A percentile compares a stretch with the other conserved stretches of the same genome.
phyloP scores from a whole-genome alignment of 2,113 vertebrate species.

The Halichoeres trimaculatus region DNA sequence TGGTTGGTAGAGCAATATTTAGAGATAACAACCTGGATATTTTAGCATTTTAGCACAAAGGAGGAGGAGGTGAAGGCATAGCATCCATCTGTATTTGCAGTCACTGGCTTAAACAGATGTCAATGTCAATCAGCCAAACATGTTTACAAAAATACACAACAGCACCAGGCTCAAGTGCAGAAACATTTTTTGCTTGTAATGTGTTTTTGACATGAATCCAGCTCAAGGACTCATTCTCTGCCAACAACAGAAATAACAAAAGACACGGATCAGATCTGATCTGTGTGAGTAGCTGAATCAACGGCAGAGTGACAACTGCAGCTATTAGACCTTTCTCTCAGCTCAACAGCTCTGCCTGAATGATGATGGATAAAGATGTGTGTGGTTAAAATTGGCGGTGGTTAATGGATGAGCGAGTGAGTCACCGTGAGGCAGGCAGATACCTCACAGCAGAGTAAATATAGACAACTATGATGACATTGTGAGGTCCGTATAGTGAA shows the following conservation, averaged over 20 bases:
- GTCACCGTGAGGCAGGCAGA: constrained; percentile 44
- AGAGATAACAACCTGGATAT: too few species aligned
- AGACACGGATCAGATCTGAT: background rate
- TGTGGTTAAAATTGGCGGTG: constrained; percentile 52
- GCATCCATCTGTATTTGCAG: too few species aligned
- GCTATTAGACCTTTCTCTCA: constrained; percentile 25
- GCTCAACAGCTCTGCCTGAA: constrained; percentile 26
- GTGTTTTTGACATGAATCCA: background rate
- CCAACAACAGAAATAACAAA: background rate
- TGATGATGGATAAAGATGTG: constrained; percentile 33
- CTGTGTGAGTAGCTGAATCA: constrained; percentile 14
- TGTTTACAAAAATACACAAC: background rate
- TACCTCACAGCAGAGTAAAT: constrained; percentile 53
- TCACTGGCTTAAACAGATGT: background rate
- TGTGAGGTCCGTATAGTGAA: constrained; percentile 8
- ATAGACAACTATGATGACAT: constrained; percentile 54
- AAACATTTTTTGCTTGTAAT: background rate
- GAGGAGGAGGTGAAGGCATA: too few species aligned
- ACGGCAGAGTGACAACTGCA: constrained; percentile 9
- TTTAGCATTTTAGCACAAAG: too few species aligned
- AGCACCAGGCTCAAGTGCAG: background rate
- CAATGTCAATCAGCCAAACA: background rate
- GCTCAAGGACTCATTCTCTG: background rate
- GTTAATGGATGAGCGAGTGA: constrained; percentile 50
- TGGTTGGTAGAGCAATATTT: too few species aligned